Base-by-base conservation (phyloP, 2,113 vertebrate genomes). In the Enhydra lutris region DNA sequence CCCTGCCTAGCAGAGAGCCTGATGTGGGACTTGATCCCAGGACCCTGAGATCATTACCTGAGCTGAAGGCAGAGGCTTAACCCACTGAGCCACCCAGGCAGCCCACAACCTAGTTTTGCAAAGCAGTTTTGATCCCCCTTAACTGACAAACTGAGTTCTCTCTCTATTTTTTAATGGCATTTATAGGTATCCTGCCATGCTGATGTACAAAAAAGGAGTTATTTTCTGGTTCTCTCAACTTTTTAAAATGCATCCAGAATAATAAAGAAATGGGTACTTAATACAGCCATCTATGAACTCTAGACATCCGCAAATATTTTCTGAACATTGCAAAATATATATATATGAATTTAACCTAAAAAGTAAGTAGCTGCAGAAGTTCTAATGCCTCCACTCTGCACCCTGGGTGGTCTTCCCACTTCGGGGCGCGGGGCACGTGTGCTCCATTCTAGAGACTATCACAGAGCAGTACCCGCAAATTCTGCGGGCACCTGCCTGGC, bases 341-440 rank as follows among this genome's bases (percentile, higher is more conserved):
- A 92, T 36, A 67, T 65, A 86, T 34, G 36, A 69, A 92, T 55
- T 63, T 67, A 92, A 20, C 47, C 29, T 78, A 74, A 76, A 86
- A 95, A 89, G 36, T 23, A 88, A 73, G 11, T 11, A 79, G 17
- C 29, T 74, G 39, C 0, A 31, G 21, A 76, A 34, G 20, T 73
- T 83, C 17, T 61, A 69, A 24, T 69, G 67, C 84, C 86, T 79
- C 57, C 4, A 85, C 31, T 29, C 15, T 47, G 36, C 3, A 89
- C 15, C 39, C 67, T 81, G 34, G 39, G 24, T 52, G 69, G 57
- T 39, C 34, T 67, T 13, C 17, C 4, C 2, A 23, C 11, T 0
- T 8, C 0, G 24, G 7, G 59, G 82, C 39, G 23, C 0, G 24
- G 6, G 52, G 82, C 39, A n/a, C 15, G 1, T 1, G 1, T 1